Conservation (phyloP, 2,113 vertebrate genomes). For the Prunella fulvescens region DNA sequence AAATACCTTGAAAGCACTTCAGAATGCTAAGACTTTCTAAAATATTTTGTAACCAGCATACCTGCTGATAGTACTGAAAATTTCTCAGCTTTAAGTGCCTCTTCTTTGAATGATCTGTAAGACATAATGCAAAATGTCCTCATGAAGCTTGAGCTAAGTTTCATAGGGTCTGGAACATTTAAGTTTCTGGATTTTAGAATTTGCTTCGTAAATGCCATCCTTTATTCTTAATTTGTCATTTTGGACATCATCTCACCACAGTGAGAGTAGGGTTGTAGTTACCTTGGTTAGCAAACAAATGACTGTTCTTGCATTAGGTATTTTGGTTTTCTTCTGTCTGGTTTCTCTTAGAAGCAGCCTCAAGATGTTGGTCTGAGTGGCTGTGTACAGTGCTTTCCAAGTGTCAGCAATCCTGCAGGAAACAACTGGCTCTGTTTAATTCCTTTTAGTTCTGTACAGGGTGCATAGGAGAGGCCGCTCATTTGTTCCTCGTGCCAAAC, state of each 20-base stretch:
- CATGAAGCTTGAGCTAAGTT: background rate
- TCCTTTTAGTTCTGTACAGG: background rate
- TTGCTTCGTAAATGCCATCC: background rate
- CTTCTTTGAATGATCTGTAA: background rate
- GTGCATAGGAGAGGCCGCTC: rapidly evolving
- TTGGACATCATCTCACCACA: background rate
- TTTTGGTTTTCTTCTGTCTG: background rate
- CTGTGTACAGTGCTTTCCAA: background rate
- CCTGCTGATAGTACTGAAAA: background rate
- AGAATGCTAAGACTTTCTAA: background rate
- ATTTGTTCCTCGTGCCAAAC: background rate
- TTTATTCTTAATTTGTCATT: background rate
- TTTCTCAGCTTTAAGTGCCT: background rate
- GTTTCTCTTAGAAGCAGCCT: background rate
- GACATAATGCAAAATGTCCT: background rate
- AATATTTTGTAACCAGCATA: background rate
- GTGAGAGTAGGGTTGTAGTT: background rate
- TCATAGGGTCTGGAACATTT: background rate
- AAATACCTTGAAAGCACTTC: background rate
- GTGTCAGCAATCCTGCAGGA: background rate
- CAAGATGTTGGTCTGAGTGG: background rate
- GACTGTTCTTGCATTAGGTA: background rate
- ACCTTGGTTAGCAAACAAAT: background rate
- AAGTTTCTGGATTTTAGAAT: background rate
- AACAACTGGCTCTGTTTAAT: background rate